A percentile compares a stretch with the other conserved stretches of the same genome.
Conservation (phyloP, 2,113 vertebrate species). For the Connochaetes taurinus region DNA sequence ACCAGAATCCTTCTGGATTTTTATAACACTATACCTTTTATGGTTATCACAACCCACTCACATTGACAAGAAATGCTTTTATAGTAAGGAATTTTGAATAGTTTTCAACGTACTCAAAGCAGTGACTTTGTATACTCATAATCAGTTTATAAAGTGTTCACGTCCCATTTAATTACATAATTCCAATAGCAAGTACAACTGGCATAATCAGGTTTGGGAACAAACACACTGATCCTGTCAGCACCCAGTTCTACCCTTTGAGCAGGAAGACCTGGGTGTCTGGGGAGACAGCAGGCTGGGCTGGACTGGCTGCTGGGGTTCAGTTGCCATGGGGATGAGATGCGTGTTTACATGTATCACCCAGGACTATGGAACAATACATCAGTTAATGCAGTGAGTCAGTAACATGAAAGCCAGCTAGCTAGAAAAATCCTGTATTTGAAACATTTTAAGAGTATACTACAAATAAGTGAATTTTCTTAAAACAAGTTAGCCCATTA, state of each 20-base stretch:
- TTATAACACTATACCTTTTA: not conserved
- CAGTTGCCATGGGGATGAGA: not conserved
- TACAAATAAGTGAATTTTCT: not conserved
- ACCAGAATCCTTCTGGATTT: not conserved
- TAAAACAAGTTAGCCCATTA: not conserved
- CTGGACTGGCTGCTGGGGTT: not conserved
- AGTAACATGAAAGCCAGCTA: not conserved
- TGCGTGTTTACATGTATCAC: not conserved
- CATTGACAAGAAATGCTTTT: not conserved
- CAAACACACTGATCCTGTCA: not conserved
- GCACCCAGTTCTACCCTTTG: not conserved
- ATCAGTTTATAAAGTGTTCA: not conserved
- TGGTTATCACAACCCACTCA: not conserved
- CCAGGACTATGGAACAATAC: rapidly evolving
- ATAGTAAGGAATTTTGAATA: not conserved
- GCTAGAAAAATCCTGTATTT: not conserved
- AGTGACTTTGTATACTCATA: not conserved
- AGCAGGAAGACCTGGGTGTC: not conserved
- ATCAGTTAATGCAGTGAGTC: not conserved
- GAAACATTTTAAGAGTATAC: not conserved
- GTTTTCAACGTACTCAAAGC: constrained; percentile 29
- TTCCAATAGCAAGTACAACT: not conserved
- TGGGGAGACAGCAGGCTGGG: not conserved
- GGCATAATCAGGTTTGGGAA: not conserved
- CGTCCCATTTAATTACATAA: not conserved